These are phyloP conservation scores for Philaethria dido DNA, from an alignment of 2,888 invertebrate species.

Conservation along the genomic window DNA sequence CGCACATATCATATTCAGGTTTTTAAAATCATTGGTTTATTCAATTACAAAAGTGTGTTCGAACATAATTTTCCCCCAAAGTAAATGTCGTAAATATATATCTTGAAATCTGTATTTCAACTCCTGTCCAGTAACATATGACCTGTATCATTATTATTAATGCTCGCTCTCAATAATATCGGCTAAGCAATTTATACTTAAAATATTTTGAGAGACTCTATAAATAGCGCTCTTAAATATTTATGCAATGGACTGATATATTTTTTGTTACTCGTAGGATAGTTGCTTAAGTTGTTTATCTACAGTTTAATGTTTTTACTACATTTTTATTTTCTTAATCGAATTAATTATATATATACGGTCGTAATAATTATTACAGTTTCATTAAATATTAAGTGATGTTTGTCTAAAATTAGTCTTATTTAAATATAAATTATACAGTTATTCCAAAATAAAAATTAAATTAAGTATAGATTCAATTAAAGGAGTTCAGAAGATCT, in stretches of 20 bases:
- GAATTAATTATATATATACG: not conserved
- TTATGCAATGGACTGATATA: conserved; percentile 32
- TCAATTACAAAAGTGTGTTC: conserved; percentile 28
- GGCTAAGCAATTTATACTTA: conserved; percentile 36
- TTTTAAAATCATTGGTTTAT: conserved; percentile 34
- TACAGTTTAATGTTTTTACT: conserved; percentile 4
- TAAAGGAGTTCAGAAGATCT: not conserved
- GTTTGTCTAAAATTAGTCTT: not conserved
- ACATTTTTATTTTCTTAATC: not conserved
- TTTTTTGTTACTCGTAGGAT: conserved; percentile 6
- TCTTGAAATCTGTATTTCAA: conserved; percentile 37
- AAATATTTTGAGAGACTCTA: conserved; percentile 39
- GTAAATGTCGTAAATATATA: conserved; percentile 37
- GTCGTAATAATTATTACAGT: not conserved
- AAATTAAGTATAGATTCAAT: not conserved
- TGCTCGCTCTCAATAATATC: conserved; percentile 40
- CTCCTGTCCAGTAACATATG: conserved; percentile 38
- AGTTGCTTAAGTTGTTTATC: conserved; percentile 11
- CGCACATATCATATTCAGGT: conserved; percentile 16
- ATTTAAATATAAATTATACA: not conserved
- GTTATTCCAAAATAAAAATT: not conserved
- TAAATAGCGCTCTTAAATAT: conserved; percentile 39
- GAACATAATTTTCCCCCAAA: conserved; percentile 32
- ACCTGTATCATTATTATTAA: conserved; percentile 42
- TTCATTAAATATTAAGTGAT: not conserved